Evolutionary conservation across 2,113 vertebrate species (phyloP).

Genomic region (Ctenodactylus gundi): DNA sequence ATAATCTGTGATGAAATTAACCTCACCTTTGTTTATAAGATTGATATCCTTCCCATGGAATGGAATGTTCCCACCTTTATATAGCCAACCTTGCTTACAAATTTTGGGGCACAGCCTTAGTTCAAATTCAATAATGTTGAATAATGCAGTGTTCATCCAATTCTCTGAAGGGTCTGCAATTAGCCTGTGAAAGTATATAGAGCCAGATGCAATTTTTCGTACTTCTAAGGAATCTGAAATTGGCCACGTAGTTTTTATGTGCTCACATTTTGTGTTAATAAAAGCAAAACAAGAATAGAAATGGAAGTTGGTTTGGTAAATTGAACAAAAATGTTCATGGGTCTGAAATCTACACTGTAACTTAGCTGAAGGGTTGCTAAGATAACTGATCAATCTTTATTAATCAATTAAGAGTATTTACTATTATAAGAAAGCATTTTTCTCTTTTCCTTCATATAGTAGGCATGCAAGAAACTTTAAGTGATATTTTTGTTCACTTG

Average conservation of each 20-base stretch:
- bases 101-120: background rate
- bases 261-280: background rate
- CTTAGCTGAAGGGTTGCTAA: background rate
- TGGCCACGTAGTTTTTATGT: slow-evolving; percentile 30
- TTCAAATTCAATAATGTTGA: background rate
- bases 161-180: background rate
- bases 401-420: slow-evolving; percentile 28
- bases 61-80: background rate
- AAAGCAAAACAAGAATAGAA: background rate
- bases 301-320: background rate
- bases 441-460: background rate
- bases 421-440: background rate
- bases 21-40: background rate
- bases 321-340: background rate
- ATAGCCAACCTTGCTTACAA: fast-evolving
- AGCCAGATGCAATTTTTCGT: background rate
- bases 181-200: background rate
- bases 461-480: background rate
- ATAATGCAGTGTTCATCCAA: background rate
- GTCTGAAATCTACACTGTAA: background rate
- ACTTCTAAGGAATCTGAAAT: background rate
- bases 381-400: background rate
- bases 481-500: background rate
- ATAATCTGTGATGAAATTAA: background rate
- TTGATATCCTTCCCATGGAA: background rate